Percentiles rank a stretch among this genome's conserved stretches.
These are phyloP conservation scores for Callorhinus ursinus DNA, from an alignment of 2,113 vertebrate species.

Conservation along the genomic window DNA sequence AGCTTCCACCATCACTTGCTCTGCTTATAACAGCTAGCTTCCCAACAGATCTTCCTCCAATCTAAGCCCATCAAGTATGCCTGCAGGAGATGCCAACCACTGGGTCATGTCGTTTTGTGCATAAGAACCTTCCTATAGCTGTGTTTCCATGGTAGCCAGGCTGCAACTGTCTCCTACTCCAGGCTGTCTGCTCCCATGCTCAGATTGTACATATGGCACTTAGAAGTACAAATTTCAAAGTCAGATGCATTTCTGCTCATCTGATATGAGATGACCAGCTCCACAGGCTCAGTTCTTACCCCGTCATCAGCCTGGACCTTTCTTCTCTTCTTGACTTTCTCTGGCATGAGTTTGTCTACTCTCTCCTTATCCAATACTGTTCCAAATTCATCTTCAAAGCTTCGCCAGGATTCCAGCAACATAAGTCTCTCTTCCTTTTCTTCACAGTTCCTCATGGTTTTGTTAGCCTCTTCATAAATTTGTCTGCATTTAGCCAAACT, in stretches of 20 bases:
- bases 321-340: constrained; percentile 99
- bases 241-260: not conserved
- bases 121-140: not conserved
- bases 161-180: not conserved
- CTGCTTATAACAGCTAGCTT: not conserved
- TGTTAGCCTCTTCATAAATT: constrained; percentile 97
- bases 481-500: constrained; percentile 91
- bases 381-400: constrained; percentile 94
- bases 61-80: rapidly evolving
- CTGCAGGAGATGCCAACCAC: not conserved
- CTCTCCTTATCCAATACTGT: constrained; percentile 86
- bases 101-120: not conserved
- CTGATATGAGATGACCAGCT: not conserved
- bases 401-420: constrained; percentile 96
- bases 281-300: constrained; percentile 86
- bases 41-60: not conserved
- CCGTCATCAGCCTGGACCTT: constrained; percentile 98
- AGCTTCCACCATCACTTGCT: not conserved
- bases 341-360: constrained; percentile 95
- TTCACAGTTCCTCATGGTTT: constrained; percentile 94
- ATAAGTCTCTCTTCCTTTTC: constrained; percentile 98
- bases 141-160: not conserved
- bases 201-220: not conserved
- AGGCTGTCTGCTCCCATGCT: not conserved
- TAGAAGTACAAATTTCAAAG: not conserved